These are phyloP conservation scores for Bos taurus DNA, from an alignment of 2,113 vertebrate species.

Conservation along the genomic window DNA sequence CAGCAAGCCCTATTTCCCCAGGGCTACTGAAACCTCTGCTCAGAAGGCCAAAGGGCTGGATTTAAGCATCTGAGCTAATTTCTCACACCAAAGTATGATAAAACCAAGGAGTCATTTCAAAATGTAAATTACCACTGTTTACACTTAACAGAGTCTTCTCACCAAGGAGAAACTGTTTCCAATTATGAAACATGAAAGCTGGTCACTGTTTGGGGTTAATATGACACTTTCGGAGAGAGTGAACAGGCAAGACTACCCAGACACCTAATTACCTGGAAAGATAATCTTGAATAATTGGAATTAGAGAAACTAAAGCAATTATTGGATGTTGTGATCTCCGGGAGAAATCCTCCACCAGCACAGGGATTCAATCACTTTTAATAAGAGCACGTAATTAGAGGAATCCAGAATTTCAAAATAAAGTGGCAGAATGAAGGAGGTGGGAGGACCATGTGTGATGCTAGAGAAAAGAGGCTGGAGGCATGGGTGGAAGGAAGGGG, in stretches of 20 bases:
- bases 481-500: neutral
- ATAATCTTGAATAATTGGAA: slow-evolving; percentile 71
- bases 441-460: neutral
- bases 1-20: neutral
- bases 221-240: neutral
- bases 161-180: slow-evolving; percentile 35
- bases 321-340: slow-evolving; percentile 58
- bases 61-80: neutral
- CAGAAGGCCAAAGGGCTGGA: neutral
- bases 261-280: slow-evolving; percentile 68
- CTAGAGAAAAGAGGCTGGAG: neutral
- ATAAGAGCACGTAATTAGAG: slow-evolving; percentile 41
- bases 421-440: neutral
- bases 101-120: neutral
- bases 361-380: slow-evolving; percentile 43
- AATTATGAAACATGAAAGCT: slow-evolving; percentile 44
- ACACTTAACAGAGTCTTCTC: slow-evolving; percentile 38
- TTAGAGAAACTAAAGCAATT: slow-evolving; percentile 63
- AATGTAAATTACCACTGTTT: slow-evolving; percentile 50
- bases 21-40: neutral
- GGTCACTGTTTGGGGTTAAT: slow-evolving; percentile 29
- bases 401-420: slow-evolving; percentile 26
- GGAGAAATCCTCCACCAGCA: slow-evolving; percentile 4
- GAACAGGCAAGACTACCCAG: slow-evolving; percentile 3
- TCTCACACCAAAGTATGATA: neutral